Evolutionary conservation across 2,113 vertebrate species (phyloP).

Genomic region (Vidua macroura): DNA sequence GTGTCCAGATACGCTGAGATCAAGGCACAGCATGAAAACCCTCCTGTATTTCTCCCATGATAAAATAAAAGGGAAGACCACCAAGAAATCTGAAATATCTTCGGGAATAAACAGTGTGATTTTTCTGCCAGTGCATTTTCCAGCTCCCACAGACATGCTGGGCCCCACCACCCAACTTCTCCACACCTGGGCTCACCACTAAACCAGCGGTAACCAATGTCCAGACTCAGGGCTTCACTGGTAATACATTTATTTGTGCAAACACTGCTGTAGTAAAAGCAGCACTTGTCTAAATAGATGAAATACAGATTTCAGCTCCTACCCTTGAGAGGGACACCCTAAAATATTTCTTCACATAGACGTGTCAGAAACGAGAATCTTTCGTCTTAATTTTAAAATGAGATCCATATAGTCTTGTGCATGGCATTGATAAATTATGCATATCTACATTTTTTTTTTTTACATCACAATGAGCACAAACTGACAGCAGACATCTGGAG

Average conservation of each 20-base stretch:
- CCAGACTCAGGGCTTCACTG: background rate
- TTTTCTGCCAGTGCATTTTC: background rate
- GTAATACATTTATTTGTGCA: background rate
- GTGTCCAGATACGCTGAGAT: background rate
- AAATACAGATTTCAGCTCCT: background rate
- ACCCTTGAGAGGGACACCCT: background rate
- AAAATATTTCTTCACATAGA: background rate
- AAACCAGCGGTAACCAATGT: accelerated
- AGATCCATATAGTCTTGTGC: background rate
- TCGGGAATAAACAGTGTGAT: background rate
- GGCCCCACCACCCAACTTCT: background rate
- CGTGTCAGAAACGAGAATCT: background rate
- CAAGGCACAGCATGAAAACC: background rate
- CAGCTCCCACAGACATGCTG: accelerated
- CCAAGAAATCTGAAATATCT: background rate
- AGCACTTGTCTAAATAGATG: background rate
- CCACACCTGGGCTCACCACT: accelerated
- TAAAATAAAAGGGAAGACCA: background rate
- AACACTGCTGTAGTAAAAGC: background rate
- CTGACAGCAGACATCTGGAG: conserved; percentile 29
- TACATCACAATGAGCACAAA: background rate
- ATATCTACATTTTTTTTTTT: background rate
- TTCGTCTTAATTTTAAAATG: background rate
- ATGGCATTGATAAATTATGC: conserved; percentile 31
- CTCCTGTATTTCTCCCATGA: background rate